phyloP scores from a whole-genome alignment of 2,888 invertebrate genomes.

The Globia sparganii region DNA sequence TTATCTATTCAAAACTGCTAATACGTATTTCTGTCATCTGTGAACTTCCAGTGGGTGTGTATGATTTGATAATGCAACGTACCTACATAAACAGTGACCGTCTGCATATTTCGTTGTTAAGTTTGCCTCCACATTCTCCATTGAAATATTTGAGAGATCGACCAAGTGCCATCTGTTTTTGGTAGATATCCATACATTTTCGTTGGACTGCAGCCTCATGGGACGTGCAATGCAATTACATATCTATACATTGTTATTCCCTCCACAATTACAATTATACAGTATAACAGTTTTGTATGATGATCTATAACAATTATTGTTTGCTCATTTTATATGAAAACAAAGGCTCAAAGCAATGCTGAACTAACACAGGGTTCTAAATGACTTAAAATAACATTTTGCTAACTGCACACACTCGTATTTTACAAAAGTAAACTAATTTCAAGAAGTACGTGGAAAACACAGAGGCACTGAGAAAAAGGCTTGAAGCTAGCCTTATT shows the following conservation, averaged over 20 bases:
- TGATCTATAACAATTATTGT: not conserved
- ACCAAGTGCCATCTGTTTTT: constrained; percentile 20
- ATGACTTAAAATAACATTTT: constrained; percentile 40
- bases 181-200: constrained; percentile 4
- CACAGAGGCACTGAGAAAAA: constrained; percentile 64
- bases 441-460: constrained; percentile 60
- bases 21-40: not conserved
- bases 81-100: not conserved
- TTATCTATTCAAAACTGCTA: not conserved
- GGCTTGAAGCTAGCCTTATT: constrained; percentile 66
- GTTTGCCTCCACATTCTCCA: not conserved
- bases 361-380: constrained; percentile 9
- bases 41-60: not conserved
- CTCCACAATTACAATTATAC: not conserved
- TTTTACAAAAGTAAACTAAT: constrained; percentile 65
- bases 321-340: constrained; percentile 5
- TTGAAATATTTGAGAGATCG: constrained; percentile 7
- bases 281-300: not conserved
- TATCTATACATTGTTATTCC: not conserved
- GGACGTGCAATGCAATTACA: constrained; percentile 15
- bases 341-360: not conserved
- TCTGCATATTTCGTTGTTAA: constrained; percentile 11
- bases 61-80: not conserved
- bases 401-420: constrained; percentile 43
- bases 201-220: constrained; percentile 1